These are phyloP conservation scores for Gasteruption jaculator DNA, from an alignment of 2,888 invertebrate genomes.

Conservation along the genomic window DNA sequence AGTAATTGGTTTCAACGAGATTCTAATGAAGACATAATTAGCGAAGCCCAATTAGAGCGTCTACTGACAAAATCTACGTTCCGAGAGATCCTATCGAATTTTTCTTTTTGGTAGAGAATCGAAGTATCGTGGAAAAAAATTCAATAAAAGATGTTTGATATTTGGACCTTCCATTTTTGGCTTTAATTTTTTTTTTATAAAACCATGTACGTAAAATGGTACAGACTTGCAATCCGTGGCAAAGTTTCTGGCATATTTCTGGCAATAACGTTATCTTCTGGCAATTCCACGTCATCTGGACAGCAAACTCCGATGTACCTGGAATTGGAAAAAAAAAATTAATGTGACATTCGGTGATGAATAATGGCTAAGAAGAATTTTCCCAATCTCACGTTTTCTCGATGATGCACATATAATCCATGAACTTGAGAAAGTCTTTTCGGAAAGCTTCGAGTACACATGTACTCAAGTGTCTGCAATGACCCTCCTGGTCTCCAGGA, in stretches of 20 bases:
- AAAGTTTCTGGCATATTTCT: constrained; percentile 27
- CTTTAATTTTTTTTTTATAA: too few species aligned
- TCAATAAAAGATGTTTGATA: too few species aligned
- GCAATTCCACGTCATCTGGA: constrained; percentile 54
- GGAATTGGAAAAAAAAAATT: constrained; percentile 15
- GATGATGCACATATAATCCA: constrained; percentile 69
- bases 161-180: too few species aligned
- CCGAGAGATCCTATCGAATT: too few species aligned
- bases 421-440: constrained; percentile 57
- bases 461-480: constrained; percentile 62
- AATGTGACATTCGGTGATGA: constrained; percentile 1
- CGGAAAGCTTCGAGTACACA: constrained; percentile 62
- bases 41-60: too few species aligned
- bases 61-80: too few species aligned
- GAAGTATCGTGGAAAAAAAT: too few species aligned
- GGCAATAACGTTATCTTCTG: constrained; percentile 10
- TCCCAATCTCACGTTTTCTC: constrained; percentile 58
- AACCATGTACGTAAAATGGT: too few species aligned
- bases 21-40: too few species aligned
- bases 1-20: too few species aligned
- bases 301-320: constrained; percentile 73
- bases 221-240: constrained; percentile 34
- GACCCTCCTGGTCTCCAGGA: constrained; percentile 60
- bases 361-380: constrained; percentile 4
- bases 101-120: too few species aligned